A percentile compares a stretch with the other conserved stretches of the same genome.
These are phyloP conservation scores for Glaucopsyche alexis DNA, from an alignment of 2,888 invertebrate species.

Conservation along the genomic window DNA sequence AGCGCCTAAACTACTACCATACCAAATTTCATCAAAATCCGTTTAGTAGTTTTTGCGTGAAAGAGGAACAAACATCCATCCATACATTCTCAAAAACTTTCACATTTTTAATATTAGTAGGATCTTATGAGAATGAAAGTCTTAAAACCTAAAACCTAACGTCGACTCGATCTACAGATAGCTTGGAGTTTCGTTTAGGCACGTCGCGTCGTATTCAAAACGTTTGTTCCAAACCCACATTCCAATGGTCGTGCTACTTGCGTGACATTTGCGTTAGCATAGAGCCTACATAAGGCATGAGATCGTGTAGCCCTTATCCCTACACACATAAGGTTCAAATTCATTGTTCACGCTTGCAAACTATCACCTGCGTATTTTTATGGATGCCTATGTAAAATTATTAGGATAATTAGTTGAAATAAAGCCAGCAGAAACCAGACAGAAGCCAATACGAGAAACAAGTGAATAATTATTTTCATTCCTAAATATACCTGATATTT, in stretches of 20 bases:
- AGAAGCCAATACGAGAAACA: background rate
- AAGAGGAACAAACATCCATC: no score
- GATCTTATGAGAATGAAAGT: no score
- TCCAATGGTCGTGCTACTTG: constrained; percentile 59
- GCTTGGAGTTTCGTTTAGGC: constrained; percentile 1
- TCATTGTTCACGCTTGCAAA: constrained; percentile 30
- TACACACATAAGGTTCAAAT: constrained; percentile 38
- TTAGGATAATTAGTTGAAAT: background rate
- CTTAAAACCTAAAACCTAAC: no score
- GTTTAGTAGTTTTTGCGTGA: no score
- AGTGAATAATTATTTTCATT: background rate
- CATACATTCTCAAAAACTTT: no score
- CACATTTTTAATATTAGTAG: no score
- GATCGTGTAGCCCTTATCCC: constrained; percentile 40
- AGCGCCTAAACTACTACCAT: no score
- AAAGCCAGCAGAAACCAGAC: background rate
- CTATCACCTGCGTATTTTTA: constrained; percentile 21
- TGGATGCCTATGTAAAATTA: constrained; percentile 13
- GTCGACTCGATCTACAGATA: background rate
- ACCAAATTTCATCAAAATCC: no score
- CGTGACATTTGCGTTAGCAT: constrained; percentile 60
- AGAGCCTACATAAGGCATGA: constrained; percentile 44
- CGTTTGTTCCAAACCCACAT: constrained; percentile 57
- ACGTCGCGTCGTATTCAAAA: constrained; percentile 49
- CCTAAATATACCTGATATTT: no score